Conservation (phyloP, 2,797 vertebrate genomes). For the Cynopterus sphinx region DNA sequence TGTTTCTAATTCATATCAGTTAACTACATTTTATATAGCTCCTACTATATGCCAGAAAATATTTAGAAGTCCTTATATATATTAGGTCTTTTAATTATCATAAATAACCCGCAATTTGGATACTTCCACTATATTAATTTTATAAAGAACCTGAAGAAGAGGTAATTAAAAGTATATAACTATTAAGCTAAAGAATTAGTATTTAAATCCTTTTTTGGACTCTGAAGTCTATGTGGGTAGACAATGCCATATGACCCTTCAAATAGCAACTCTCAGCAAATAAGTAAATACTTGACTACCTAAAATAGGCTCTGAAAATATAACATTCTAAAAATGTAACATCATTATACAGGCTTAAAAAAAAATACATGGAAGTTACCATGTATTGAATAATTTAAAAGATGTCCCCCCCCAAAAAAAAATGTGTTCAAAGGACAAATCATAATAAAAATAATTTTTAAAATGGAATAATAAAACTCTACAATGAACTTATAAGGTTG, state of each 20-base stretch:
- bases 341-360: not conserved
- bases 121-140: not conserved
- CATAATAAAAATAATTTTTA: not conserved
- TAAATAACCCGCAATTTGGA: not conserved
- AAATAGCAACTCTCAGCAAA: not conserved
- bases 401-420: not conserved
- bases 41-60: not conserved
- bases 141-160: not conserved
- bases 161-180: not conserved
- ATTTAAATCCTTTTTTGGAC: not conserved
- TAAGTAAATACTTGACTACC: not conserved
- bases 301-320: not conserved
- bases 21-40: not conserved
- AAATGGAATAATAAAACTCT: not conserved
- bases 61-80: not conserved
- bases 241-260: not conserved
- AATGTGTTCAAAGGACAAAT: not conserved
- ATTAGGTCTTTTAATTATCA: not conserved
- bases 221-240: not conserved
- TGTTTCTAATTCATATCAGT: too few relatives aligned
- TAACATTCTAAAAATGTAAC: not conserved
- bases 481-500: not conserved
- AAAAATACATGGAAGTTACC: not conserved
- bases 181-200: not conserved
- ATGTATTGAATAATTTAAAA: not conserved